phyloP scores from a whole-genome alignment of 2,888 invertebrate species.

The Boloria selene region DNA sequence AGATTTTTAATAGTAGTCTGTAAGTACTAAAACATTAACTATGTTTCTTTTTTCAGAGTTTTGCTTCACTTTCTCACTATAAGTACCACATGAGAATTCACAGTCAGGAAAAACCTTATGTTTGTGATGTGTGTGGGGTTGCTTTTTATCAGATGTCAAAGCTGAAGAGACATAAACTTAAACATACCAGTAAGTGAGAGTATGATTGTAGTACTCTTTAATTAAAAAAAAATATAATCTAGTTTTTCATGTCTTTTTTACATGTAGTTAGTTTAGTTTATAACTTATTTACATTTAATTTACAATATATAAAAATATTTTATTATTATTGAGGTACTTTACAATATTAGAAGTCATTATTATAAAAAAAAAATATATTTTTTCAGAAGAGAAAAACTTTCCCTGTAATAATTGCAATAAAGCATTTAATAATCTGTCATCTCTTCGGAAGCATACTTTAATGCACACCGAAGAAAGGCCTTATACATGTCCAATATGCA shows the following conservation, averaged over 20 bases:
- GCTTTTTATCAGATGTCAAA: conserved; percentile 87
- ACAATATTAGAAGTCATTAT: no score
- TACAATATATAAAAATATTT: no score
- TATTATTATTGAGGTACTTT: no score
- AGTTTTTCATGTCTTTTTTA: not conserved
- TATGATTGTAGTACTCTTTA: not conserved
- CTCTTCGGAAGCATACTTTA: conserved; percentile 83
- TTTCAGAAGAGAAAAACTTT: conserved; percentile 76
- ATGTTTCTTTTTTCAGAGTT: conserved; percentile 74
- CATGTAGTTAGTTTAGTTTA: no score
- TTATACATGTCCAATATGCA: conserved; percentile 83
- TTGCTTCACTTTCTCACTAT: conserved; percentile 87
- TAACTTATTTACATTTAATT: no score
- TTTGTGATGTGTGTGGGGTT: conserved; percentile 85
- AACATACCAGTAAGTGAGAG: conserved; percentile 77
- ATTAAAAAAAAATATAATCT: no score
- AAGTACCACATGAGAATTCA: conserved; percentile 88
- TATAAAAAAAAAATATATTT: no score
- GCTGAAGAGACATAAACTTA: conserved; percentile 86
- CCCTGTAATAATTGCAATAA: conserved; percentile 84
- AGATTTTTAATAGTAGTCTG: not conserved
- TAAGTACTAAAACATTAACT: not conserved
- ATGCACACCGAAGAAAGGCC: conserved; percentile 85
- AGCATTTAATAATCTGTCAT: conserved; percentile 81
- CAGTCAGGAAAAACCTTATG: conserved; percentile 82